Evolutionary conservation across 2,888 invertebrate species (phyloP).

Genomic region (Eilema griseolum): DNA sequence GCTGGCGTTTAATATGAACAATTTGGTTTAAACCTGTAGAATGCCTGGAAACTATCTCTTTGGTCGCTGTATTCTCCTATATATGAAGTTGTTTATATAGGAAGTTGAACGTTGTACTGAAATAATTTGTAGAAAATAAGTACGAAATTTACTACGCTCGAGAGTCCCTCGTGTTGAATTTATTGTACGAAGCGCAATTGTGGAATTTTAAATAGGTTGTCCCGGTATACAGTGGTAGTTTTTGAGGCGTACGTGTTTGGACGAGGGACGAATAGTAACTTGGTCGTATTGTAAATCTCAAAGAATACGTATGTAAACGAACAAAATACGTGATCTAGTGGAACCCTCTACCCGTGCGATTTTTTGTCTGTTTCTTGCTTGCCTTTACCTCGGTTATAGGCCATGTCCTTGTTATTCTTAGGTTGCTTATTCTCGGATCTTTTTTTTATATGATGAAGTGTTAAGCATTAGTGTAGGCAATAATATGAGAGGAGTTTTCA

Average conservation of each 20-base stretch:
- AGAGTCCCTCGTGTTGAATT: slow-evolving; percentile 73
- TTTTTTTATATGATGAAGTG: too few relatives aligned
- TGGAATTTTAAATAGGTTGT: slow-evolving; percentile 77
- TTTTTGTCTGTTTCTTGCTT: neutral
- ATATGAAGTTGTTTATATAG: too few relatives aligned
- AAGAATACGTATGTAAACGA: slow-evolving; percentile 26
- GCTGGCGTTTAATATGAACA: slow-evolving; percentile 40
- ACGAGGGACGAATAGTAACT: slow-evolving; percentile 31
- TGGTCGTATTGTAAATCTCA: slow-evolving; percentile 39
- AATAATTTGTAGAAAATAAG: slow-evolving; percentile 80
- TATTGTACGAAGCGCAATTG: slow-evolving; percentile 78
- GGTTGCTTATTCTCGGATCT: neutral
- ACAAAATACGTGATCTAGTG: neutral
- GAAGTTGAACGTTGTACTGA: slow-evolving; percentile 60
- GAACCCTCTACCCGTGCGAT: neutral
- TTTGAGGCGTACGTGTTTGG: slow-evolving; percentile 42
- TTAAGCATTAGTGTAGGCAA: too few relatives aligned
- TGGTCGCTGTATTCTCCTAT: slow-evolving; percentile 18
- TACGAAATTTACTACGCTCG: slow-evolving; percentile 72
- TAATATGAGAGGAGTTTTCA: too few relatives aligned
- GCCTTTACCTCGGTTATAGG: neutral
- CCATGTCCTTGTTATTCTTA: neutral
- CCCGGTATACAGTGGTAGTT: slow-evolving; percentile 66
- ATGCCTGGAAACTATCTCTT: slow-evolving; percentile 40
- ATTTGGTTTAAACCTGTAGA: slow-evolving; percentile 34